Evolutionary conservation across 2,888 invertebrate genomes (phyloP), one percentile per base, ranked within the genome.

Genomic region (Gymnocheta viridis): DNA sequence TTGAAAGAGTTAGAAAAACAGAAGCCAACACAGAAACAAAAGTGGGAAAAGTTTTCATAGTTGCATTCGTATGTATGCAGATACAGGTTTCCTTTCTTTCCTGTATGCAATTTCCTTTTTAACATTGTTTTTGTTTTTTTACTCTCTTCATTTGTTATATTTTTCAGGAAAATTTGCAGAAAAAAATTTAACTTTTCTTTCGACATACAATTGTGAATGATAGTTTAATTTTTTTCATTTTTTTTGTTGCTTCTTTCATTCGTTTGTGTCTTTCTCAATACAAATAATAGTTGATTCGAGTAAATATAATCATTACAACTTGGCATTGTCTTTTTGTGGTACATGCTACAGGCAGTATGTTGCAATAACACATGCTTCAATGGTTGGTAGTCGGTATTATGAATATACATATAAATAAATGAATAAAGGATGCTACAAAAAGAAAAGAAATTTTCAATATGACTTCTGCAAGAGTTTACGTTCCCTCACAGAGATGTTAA

Each of bases 41-140:
- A 69, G 38, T 51, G 24, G 54, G 19, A 69, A 67, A 77, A 77
- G 58, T 67, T 77, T 76, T 41, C 27, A 38, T 44, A 44, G 24
- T 64, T 74, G n/a, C 54, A 19, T 22, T 69, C 58, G 29, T 64
- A 79, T 49, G 47, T 56, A 79, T 49, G 47, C 47, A 64, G 69
- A 82, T 74, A 82, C 74, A 76, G 74, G 81, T 82, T 82, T 74
- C 81, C 81, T 82, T 76, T 82, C 81, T 76, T 82, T 82, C 81
- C 81, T 82, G 81, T 82, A 38, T 60, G 51, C 69, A 56, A 82
- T 70, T 82, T 82, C 74, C 81, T 76, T 82, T 74, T 67, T n/a
- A 44, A 4, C 47, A 67, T 67, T 29, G 24, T 69, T 14, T 67
- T 49, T 38, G 14, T 22, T 35, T 54, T 6, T 49, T 29, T 29